Evolutionary conservation across 2,888 invertebrate species (phyloP).

Genomic region (Standfussiana lucernea): DNA sequence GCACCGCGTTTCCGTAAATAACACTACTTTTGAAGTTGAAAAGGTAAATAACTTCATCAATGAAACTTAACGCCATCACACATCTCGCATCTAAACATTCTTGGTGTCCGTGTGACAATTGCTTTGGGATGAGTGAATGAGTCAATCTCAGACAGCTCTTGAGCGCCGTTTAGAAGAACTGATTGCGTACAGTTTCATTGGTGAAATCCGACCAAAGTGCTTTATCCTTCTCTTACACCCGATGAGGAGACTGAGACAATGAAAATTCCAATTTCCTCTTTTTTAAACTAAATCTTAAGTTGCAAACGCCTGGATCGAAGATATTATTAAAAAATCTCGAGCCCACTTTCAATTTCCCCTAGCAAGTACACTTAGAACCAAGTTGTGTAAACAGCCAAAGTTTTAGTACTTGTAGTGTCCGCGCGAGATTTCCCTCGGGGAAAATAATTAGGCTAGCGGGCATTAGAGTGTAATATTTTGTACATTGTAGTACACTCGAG

Average conservation of each 20-base stretch:
- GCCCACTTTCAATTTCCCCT: constrained; percentile 43
- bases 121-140: too few relatives aligned
- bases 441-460: constrained; percentile 23
- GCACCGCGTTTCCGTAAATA: too few relatives aligned
- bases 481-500: constrained; percentile 3
- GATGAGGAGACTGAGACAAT: constrained; percentile 6
- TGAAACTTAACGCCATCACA: not conserved
- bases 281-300: constrained; percentile 22
- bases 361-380: constrained; percentile 14
- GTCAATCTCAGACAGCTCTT: not conserved
- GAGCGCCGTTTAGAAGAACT: not conserved
- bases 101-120: not conserved
- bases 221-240: not conserved
- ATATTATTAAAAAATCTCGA: constrained; percentile 24
- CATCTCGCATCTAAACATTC: not conserved
- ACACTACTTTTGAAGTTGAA: not conserved
- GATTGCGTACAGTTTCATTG: not conserved
- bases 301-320: constrained; percentile 9
- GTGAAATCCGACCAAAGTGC: not conserved
- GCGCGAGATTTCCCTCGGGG: constrained; percentile 20
- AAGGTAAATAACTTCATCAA: not conserved
- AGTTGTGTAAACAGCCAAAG: constrained; percentile 22
- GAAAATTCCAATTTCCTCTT: constrained; percentile 28
- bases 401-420: constrained; percentile 19
- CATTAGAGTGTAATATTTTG: constrained; percentile 17